A percentile compares a stretch with the other conserved stretches of the same genome.
phyloP scores from a whole-genome alignment of 2,113 vertebrate genomes.

The Sigmodon hispidus region DNA sequence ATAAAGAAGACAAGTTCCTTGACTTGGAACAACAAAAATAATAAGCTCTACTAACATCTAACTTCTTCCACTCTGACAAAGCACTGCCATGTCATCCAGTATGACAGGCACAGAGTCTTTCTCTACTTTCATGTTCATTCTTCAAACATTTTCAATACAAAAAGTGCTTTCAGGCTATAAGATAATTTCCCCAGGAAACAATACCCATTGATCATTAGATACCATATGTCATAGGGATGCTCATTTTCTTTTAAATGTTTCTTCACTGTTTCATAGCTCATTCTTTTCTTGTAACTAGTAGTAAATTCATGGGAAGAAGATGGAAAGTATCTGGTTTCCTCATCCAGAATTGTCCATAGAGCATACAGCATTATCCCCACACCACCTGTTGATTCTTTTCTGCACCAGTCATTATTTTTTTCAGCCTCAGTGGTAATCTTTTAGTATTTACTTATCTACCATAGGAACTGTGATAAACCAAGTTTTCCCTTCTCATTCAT shows the following conservation, averaged over 20 bases:
- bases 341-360: background rate
- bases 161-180: background rate
- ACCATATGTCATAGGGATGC: background rate
- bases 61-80: background rate
- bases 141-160: slow-evolving; percentile 17
- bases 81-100: background rate
- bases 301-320: background rate
- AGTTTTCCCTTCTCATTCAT: background rate
- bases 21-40: slow-evolving; percentile 29
- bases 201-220: slow-evolving; percentile 17
- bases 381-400: background rate
- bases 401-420: background rate
- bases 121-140: background rate
- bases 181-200: slow-evolving; percentile 20
- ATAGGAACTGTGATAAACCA: background rate
- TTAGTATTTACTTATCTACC: background rate
- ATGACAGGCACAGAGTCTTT: background rate
- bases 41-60: background rate
- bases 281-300: background rate
- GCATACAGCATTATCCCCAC: background rate
- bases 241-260: background rate
- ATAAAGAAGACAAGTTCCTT: background rate
- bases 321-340: background rate
- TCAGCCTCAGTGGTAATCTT: background rate
- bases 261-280: background rate